Conservation (phyloP, 2,113 vertebrate species). For the Neolamprologus cancellatus region DNA sequence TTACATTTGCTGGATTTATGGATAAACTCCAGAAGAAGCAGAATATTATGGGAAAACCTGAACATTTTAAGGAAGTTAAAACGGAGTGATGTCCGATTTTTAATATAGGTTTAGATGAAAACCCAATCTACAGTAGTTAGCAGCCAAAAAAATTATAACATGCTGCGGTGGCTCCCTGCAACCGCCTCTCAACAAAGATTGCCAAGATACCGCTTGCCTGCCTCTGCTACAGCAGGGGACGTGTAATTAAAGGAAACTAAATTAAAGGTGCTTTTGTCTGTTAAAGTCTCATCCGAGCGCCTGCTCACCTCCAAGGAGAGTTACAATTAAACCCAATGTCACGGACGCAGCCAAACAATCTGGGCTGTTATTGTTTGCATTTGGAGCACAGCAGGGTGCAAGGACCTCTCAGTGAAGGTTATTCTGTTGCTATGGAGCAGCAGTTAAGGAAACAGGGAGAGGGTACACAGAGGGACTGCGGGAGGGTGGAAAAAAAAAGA, state of each 20-base stretch:
- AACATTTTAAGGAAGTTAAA: neutral
- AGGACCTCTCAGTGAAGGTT: slow-evolving; percentile 48
- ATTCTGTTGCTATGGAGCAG: slow-evolving; percentile 49
- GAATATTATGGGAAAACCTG: neutral
- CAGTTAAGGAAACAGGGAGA: slow-evolving; percentile 2
- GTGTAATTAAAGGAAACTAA: neutral
- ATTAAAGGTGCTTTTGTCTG: slow-evolving; percentile 20
- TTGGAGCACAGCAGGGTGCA: slow-evolving; percentile 15
- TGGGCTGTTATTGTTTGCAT: slow-evolving; percentile 42
- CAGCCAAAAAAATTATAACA: neutral
- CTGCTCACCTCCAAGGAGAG: slow-evolving; percentile 5
- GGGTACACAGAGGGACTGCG: neutral
- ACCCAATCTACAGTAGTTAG: neutral
- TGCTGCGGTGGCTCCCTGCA: neutral
- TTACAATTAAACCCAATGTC: slow-evolving; percentile 49
- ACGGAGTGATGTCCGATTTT: neutral
- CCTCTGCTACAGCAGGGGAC: neutral
- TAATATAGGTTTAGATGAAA: neutral
- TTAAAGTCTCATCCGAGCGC: neutral
- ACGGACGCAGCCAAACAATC: slow-evolving; percentile 22
- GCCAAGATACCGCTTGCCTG: neutral
- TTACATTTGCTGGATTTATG: neutral
- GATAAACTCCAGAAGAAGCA: neutral
- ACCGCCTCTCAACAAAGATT: neutral
- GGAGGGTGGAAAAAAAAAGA: neutral